These are phyloP conservation scores for Pristionchus japonicus DNA, from an alignment of 2,888 invertebrate species.

Conservation along the genomic window DNA sequence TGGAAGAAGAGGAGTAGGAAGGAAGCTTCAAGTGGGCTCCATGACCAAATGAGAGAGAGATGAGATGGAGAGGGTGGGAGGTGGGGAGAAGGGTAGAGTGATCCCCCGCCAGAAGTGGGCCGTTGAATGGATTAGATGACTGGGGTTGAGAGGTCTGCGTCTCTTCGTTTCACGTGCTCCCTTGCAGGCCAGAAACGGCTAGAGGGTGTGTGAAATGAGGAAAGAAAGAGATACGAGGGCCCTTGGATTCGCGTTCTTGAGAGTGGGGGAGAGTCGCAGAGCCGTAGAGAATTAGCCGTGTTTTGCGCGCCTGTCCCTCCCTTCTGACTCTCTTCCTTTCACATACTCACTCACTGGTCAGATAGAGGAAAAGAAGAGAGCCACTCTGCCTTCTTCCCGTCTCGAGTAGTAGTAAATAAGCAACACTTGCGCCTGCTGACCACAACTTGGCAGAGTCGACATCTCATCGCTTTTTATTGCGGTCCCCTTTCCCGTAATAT, in stretches of 20 bases:
- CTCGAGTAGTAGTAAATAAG: neutral
- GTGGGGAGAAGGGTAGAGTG: neutral
- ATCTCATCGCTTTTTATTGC: neutral
- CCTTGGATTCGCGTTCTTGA: neutral
- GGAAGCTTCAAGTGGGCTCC: constrained; percentile 1
- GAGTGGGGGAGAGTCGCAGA: neutral
- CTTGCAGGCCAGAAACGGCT: neutral
- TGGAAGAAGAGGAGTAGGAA: constrained; percentile 4
- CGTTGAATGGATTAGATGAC: constrained; percentile 6
- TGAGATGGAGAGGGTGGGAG: neutral
- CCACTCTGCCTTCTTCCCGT: neutral
- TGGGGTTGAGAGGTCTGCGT: neutral
- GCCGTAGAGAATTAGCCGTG: neutral
- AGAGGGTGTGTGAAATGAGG: neutral
- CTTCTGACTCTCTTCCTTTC: neutral
- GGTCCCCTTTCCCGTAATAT: neutral
- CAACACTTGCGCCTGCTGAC: constrained; percentile 2
- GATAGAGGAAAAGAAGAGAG: neutral
- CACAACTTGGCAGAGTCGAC: neutral
- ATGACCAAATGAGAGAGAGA: constrained; percentile 34
- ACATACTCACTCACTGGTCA: neutral
- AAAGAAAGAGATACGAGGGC: neutral
- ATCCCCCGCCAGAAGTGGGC: constrained; percentile 9
- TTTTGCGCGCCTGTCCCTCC: neutral
- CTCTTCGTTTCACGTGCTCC: neutral